Base-by-base conservation (phyloP, 2,888 invertebrate species). In the Lamellibrachia satsuma region DNA sequence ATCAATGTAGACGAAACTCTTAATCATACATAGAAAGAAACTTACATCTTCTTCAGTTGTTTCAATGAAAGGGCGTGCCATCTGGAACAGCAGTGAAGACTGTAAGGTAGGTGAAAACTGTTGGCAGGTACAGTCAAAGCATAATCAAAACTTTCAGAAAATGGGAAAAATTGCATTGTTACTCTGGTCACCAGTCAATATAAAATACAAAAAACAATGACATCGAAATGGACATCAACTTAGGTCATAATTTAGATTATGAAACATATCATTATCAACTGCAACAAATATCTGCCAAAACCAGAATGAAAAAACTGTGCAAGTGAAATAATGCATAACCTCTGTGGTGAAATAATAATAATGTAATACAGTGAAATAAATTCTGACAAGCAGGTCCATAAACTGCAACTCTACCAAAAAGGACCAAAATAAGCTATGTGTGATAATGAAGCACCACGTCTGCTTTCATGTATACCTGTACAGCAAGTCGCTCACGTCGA, bases 51-150 rank as follows among this genome's bases (percentile, higher is more conserved):
- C 75, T 75, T 75, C 75, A 75, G 75, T 75, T 75, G 75, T 75
- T 15, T 75, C 75, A 75, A 75, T 75, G 75, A 75, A 75, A 75
- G 75, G 75, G 75, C 75, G 75, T 75, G 75, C 75, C 75, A 75
- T 75, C 75, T 75, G 75, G 22, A 75, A 75, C 75, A 75, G n/a
- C 15, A 22, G 15, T 75, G 15, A 22, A 11, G 22, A 75, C 22
- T 75, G 75, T n/a, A 75, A 22, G 39, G 39, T 39, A 39, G 39
- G 39, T 39, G 39, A 39, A 39, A 39, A 39, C 39, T 39, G 39
- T 39, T 39, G 39, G 39, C 39, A 39, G 39, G 39, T 39, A 75
- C 22, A 75, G 75, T 75, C 75, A 22, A 22, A 75, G 75, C 60
- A 60, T 9, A 60, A 60, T 60, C 11, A 7, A 60, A 15, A 60